Evolutionary conservation across 2,888 invertebrate genomes (phyloP), one percentile per base, ranked within the genome.

Genomic region (Lepidochitona cinerea): DNA sequence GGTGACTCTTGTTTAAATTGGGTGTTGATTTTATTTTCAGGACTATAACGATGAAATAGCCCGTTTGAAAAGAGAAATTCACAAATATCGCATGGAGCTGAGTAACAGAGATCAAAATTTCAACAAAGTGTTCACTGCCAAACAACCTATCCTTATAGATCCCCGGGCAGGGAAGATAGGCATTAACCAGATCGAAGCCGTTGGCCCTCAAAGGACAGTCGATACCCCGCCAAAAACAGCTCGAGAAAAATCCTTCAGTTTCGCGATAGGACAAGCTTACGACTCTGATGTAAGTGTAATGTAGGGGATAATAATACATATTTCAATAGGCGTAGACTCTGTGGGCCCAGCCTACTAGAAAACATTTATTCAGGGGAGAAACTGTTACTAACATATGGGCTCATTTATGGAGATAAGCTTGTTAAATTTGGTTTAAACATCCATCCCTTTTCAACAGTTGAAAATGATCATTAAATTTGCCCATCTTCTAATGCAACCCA

Each of bases 101-200:
- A 84, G 81, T 70, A 90, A 90, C 78, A 71, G 90, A 33, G 90
- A 90, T 69, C 77, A 76, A 64, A 90, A 89, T 76, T 90, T 89
- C 75, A 90, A 89, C 80, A 81, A 89, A 54, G 84, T 89, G 83
- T 90, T 90, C 78, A 84, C 84, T 0, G 86, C 88, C 1, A 79
- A 82, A 52, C 83, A 85, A 32, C 88, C 88, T 1, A 74, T 89
- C 26, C 74, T 86, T 12, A 82, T 89, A 7, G 87, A 89, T 72
- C 82, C 81, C 6, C 77, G 79, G 49, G 84, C 83, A 18, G 85
- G 85, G 4, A 77, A 76, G 71, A 82, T 84, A 9, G 82, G 78
- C 18, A 75, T 83, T 1, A 71, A 69, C 18, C 71, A 71, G 37
- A 67, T 66, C 18, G 67, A 74, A 35, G 18, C 52, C 1, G 35